Evolutionary conservation across 1,140 invertebrate species (phyloP).

Genomic region (Zeugodacus cucurbitae): DNA sequence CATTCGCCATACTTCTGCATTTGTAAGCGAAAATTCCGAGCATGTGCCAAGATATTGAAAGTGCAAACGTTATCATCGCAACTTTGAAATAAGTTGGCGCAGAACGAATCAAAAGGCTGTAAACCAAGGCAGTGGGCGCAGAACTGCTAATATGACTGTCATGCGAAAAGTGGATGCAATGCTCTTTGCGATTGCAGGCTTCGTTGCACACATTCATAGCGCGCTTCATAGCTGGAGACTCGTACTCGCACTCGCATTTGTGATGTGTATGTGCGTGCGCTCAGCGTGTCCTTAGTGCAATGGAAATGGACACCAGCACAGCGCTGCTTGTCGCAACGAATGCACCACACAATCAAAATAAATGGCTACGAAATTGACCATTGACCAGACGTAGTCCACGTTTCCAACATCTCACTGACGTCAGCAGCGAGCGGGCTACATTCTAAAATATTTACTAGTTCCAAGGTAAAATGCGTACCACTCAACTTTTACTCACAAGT

Average conservation of each 20-base stretch:
- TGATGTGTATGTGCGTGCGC: neutral
- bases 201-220: neutral
- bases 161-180: neutral
- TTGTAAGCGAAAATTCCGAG: neutral
- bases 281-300: neutral
- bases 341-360: conserved; percentile 65
- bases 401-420: conserved; percentile 2
- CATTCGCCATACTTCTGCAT: neutral
- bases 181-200: neutral
- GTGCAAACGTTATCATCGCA: neutral
- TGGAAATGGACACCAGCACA: neutral
- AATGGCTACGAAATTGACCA: conserved; percentile 65
- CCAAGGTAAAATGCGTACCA: neutral
- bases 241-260: neutral
- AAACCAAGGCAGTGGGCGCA: neutral
- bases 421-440: neutral
- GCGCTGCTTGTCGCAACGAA: conserved; percentile 40
- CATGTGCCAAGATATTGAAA: conserved; percentile 16
- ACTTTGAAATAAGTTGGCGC: neutral
- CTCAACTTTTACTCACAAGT: too few relatives aligned
- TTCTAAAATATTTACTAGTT: neutral
- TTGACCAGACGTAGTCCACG: conserved; percentile 62
- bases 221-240: neutral
- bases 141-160: neutral
- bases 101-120: neutral